phyloP scores from a whole-genome alignment of 2,888 invertebrate genomes.

The Dryomyza anilis region DNA sequence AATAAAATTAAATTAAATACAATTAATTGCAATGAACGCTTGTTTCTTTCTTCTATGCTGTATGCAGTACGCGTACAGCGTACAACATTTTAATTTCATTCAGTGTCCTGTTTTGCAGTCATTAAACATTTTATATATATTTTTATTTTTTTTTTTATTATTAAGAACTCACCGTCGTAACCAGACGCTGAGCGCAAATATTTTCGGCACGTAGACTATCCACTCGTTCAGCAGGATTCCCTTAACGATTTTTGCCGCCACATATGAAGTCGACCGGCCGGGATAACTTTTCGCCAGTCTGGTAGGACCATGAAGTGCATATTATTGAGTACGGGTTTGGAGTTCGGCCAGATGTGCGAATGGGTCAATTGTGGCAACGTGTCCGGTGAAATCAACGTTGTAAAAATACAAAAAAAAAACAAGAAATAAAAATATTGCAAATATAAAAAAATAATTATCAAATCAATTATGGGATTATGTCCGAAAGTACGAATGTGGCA shows the following conservation, averaged over 20 bases:
- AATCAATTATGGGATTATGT: slow-evolving; percentile 35
- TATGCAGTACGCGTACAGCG: neutral
- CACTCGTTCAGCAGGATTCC: slow-evolving; percentile 56
- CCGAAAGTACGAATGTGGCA: neutral
- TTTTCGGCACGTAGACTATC: slow-evolving; percentile 58
- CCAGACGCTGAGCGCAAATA: slow-evolving; percentile 57
- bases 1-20: slow-evolving; percentile 17
- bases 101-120: neutral
- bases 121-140: slow-evolving; percentile 5
- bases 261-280: slow-evolving; percentile 56
- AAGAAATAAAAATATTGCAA: slow-evolving; percentile 13
- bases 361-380: too few relatives aligned
- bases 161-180: slow-evolving; percentile 49
- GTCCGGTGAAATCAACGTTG: too few relatives aligned
- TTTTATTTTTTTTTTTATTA: slow-evolving; percentile 23
- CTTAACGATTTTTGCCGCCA: slow-evolving; percentile 56
- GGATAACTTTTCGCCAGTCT: slow-evolving; percentile 51
- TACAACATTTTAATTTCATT: slow-evolving; percentile 9
- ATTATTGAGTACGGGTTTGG: neutral
- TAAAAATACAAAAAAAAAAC: neutral
- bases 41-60: too few relatives aligned
- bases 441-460: slow-evolving; percentile 38
- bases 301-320: too few relatives aligned
- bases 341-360: neutral
- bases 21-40: slow-evolving; percentile 12